Base-by-base conservation (phyloP, 2,113 vertebrate species). In the Muntiacus muntjak region DNA sequence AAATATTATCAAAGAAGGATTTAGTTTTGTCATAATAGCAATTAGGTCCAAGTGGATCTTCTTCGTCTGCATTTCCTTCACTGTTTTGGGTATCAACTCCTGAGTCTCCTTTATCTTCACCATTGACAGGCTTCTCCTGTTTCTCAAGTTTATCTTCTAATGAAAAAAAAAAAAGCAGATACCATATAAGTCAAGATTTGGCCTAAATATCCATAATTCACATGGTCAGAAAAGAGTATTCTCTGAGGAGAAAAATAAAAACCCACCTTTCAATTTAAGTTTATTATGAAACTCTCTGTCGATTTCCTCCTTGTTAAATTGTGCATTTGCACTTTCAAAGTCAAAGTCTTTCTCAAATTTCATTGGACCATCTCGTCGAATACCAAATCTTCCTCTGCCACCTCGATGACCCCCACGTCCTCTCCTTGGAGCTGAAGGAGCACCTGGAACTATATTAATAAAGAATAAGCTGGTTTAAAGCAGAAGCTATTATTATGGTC, bases 261-360 rank as follows among this genome's bases (percentile, higher is more conserved):
- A 6, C 3, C 87, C 98, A 99, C 99, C 99, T 99, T 99, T 99
- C 96, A 99, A 99, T 97, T 99, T 99, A 82, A 99, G 99, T 98
- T 99, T 99, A 98, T 98, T 99, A 98, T 99, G 99, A 95, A 99
- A 99, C 98, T 99, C 99, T 95, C 99, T 99, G 98, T 99, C 99
- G 10, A 99, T 99, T 97, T 99, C 99, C 52, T 99, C 99, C 98
- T 99, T 99, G 98, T 99, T 99, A 98, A 99, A 99, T 79, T 99
- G 99, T 2, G 99, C 99, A 60, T 99, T 99, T 94, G 99, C 99
- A 93, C 99, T 99, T 99, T 99, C 99, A 95, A 99, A 99, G 98
- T 99, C 99, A 94, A 99, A 99, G 98, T 99, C 99, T 98, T 99
- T 99, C 96, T 99, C 99, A 98, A 99, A 99, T 98, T 99, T 99